These are phyloP conservation scores for Antedon mediterranea DNA, from an alignment of 53 echinoderm and acorn worm species.

Conservation along the genomic window DNA sequence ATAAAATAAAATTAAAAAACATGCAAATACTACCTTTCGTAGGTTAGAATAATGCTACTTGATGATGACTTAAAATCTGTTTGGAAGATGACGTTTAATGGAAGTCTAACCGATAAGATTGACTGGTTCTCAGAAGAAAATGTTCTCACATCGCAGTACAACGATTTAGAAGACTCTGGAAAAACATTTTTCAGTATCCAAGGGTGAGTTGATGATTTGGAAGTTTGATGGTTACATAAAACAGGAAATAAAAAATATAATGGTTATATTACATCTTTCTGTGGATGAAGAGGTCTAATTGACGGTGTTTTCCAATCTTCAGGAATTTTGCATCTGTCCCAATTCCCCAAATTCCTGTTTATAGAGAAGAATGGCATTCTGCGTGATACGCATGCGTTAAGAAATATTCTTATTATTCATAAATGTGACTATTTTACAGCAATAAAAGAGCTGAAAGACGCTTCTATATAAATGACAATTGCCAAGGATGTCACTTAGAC, in stretches of 20 bases:
- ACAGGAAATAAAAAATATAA: too few species aligned
- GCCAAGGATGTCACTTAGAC: slow-evolving; percentile 19
- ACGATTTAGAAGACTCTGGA: background rate
- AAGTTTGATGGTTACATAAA: too few species aligned
- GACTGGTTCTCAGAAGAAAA: background rate
- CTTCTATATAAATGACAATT: slow-evolving; percentile 35
- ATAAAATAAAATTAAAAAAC: too few species aligned
- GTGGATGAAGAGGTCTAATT: too few species aligned
- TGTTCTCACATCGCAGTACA: background rate
- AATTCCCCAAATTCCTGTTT: too few species aligned
- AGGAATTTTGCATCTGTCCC: too few species aligned
- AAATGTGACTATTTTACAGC: background rate
- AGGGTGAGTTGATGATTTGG: background rate
- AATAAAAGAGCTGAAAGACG: slow-evolving; percentile 15
- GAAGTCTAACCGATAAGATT: background rate
- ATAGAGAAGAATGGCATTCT: too few species aligned
- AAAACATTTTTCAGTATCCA: background rate
- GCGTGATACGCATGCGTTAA: too few species aligned
- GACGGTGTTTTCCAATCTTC: too few species aligned
- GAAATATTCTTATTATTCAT: too few species aligned
- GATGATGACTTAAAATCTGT: background rate
- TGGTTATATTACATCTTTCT: too few species aligned
- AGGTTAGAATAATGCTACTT: background rate
- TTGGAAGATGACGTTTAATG: background rate
- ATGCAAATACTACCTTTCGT: too few species aligned